Evolutionary conservation across 2,113 vertebrate genomes (phyloP).

Genomic region (Cygnus atratus): DNA sequence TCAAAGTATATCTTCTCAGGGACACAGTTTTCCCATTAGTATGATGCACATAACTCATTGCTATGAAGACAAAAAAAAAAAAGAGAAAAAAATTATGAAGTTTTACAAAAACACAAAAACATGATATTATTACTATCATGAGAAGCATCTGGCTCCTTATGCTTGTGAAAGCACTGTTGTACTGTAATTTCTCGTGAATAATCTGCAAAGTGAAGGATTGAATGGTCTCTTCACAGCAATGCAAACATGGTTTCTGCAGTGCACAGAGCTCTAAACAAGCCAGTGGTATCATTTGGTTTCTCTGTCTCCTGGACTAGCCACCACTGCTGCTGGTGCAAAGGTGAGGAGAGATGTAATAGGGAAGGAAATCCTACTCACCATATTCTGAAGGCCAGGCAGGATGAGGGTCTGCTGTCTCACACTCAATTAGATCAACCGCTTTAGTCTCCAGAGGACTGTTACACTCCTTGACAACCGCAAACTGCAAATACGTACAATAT

Average conservation of each 20-base stretch:
- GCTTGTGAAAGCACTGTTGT: background rate
- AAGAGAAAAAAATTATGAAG: background rate
- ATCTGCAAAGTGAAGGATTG: background rate
- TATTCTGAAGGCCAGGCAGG: constrained; percentile 69
- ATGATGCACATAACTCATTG: background rate
- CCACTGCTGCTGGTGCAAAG: background rate
- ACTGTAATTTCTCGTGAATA: background rate
- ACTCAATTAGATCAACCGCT: constrained; percentile 9
- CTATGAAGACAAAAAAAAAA: background rate
- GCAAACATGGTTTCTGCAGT: background rate
- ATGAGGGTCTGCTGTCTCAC: constrained; percentile 64
- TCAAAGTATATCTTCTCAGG: background rate
- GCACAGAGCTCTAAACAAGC: background rate
- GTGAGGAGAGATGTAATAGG: constrained; percentile 2
- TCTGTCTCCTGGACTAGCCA: background rate
- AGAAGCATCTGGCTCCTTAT: background rate
- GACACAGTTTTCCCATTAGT: background rate
- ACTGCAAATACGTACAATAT: constrained; percentile 71
- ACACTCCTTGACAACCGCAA: constrained; percentile 74
- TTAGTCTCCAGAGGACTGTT: constrained; percentile 31
- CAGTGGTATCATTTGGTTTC: background rate
- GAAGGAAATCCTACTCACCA: constrained; percentile 72
- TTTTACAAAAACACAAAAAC: background rate
- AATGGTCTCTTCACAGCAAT: background rate
- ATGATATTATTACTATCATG: background rate